These are phyloP conservation scores for Valencia hispanica DNA, from an alignment of 2,797 vertebrate genomes.

Conservation along the genomic window DNA sequence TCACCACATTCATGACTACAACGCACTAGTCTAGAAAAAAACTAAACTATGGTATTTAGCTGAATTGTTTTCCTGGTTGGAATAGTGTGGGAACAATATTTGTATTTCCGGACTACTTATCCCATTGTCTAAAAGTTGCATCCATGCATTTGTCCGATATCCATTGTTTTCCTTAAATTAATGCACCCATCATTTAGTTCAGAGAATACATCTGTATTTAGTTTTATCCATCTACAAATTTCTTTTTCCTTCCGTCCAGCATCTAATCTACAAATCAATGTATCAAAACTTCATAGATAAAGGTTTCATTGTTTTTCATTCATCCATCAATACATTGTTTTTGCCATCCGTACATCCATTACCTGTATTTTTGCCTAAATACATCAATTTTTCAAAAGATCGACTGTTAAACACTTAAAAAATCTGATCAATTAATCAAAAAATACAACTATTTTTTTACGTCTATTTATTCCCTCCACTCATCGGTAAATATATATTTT, in stretches of 20 bases:
- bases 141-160: background rate
- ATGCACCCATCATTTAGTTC: background rate
- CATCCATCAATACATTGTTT: background rate
- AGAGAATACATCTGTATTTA: background rate
- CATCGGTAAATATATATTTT: background rate
- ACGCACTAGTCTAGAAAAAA: background rate
- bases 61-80: background rate
- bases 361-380: background rate
- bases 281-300: background rate
- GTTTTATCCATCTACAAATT: background rate
- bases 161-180: background rate
- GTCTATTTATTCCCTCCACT: background rate
- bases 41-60: background rate
- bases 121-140: background rate
- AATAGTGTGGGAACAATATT: background rate
- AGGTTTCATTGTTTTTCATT: background rate
- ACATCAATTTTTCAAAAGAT: background rate
- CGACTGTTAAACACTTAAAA: background rate
- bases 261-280: background rate
- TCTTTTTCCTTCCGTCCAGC: background rate
- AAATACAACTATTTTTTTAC: background rate
- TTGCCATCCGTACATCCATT: background rate
- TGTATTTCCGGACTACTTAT: background rate
- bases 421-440: background rate
- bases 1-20: slow-evolving; percentile 13